Evolutionary conservation across 2,888 invertebrate genomes (phyloP), one percentile per base, ranked within the genome.

Genomic region (Rapana venosa): DNA sequence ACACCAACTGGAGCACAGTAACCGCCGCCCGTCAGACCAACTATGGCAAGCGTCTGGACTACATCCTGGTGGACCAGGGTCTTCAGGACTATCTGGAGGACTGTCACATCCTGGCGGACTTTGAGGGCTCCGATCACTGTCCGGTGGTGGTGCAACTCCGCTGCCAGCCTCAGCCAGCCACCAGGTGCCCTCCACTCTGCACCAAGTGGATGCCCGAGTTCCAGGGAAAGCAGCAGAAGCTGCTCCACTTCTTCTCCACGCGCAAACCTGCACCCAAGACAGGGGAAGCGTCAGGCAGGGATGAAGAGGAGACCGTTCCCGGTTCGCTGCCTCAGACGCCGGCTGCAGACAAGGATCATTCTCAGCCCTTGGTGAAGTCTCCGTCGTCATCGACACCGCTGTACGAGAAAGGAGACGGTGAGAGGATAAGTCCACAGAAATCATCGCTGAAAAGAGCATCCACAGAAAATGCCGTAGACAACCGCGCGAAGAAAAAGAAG

Each of bases 111-210:
- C 91, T 95, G 93, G 91, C 93, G 11, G 95, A 95, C 11, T 92
- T 95, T 17, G 93, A 95, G 89, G 97, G 97, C 0, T 97, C 97
- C 66, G 97, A 97, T 93, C 97, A 97, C 91, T 97, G 97, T 92
- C 97, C 97, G 0, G 96, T 97, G 0, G 93, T 92, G 70, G 95
- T 95, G 5, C 94, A 94, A n/a, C 92, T 95, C n/a, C 91, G 93
- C 30, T 92, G 94, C 85, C 83, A 92, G 1, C 88, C 94, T 15
- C 87, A 95, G 15, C 92, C 95, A 26, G 91, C 96, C 15, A 84
- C 88, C 47, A 94, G 93, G 88, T 95, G 94, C 90, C 97, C 97
- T 8, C 91, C 94, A 0, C 90, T 96, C 22, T 97, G 96, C 92
- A 96, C 97, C 11, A 96, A 96, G 90, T 95, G 93, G 90, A 96